Evolutionary conservation across 2,888 invertebrate genomes (phyloP), one percentile per base, ranked within the genome.

Genomic region (Stenchaetothrips biformis): DNA sequence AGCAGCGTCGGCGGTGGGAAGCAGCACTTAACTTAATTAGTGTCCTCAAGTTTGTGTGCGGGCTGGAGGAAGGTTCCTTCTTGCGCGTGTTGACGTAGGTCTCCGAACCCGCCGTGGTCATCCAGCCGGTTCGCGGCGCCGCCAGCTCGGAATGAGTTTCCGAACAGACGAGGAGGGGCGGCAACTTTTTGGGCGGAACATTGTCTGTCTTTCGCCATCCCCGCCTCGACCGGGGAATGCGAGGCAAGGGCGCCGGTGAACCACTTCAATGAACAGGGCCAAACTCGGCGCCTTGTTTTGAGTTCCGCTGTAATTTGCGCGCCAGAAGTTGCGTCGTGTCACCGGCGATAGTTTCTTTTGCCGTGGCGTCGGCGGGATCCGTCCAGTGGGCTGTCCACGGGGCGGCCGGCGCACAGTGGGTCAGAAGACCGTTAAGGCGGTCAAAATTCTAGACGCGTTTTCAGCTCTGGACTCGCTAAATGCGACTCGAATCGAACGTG

Each of bases 1-100:
- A 37, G 37, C 37, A 37, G 25, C 21, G 25, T 25, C n/a, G n/a
- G n/a, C n/a, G n/a, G 37, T 4, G 37, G 37, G 37, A 37, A 37
- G 9, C 67, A 11, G 67, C 67, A 74, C 67, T 74, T 74, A 74
- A 74, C 67, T 74, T 74, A 74, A 74, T 74, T 74, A 74, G 67
- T 74, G 67, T 74, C 67, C 67, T 74, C 67, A 25, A 74, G 67
- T 74, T 74, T 74, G 67, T 74, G 67, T 74, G 67, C 67, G 67
- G 11, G 67, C 25, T 21, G 67, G 7, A 25, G 25, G 67, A 11
- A 21, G 67, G n/a, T 37, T 37, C 37, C 37, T 21, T 67, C n/a
- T 18, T 53, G 53, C 13, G 13, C 4, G 53, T 53, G 53, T 53
- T 53, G 53, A 53, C 53, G 53, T 53, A 53, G 53, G 53, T 53